Conservation (phyloP, 2,888 invertebrate genomes). For the Carabus problematicus region DNA sequence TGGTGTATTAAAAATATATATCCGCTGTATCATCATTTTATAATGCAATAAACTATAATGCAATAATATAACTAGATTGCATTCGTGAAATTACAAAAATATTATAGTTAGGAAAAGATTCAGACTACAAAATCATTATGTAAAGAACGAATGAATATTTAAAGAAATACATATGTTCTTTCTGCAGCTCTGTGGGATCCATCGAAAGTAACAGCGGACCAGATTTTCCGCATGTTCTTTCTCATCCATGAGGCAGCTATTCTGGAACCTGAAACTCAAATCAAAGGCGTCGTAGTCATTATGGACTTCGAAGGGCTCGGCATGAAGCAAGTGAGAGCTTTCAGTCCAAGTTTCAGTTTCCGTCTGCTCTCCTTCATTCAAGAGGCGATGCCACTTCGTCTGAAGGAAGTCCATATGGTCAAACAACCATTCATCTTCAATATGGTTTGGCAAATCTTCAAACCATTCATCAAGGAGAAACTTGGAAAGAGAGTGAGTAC, state of each 20-base stretch:
- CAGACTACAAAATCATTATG: too few relatives aligned
- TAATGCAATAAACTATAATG: too few relatives aligned
- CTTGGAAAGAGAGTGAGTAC: conserved; percentile 74
- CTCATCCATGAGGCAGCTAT: conserved; percentile 81
- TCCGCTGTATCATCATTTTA: too few relatives aligned
- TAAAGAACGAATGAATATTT: too few relatives aligned
- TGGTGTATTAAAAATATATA: too few relatives aligned
- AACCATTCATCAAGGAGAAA: conserved; percentile 82
- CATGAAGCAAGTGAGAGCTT: conserved; percentile 75
- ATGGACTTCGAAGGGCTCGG: conserved; percentile 84
- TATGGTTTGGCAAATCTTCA: conserved; percentile 84
- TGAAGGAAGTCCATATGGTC: conserved; percentile 86
- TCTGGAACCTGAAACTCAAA: conserved; percentile 78
- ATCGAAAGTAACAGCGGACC: conserved; percentile 74
- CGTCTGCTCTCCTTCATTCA: conserved; percentile 82
- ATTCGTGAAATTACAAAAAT: too few relatives aligned
- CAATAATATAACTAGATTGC: too few relatives aligned
- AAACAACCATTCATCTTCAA: conserved; percentile 86
- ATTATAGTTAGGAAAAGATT: too few relatives aligned
- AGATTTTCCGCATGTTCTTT: conserved; percentile 81
- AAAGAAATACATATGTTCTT: conserved; percentile 3
- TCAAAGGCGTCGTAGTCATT: conserved; percentile 80
- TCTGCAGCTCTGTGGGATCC: conserved; percentile 76
- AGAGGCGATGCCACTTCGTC: conserved; percentile 83
- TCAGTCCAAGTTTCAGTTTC: conserved; percentile 78